Evolutionary conservation across 2,888 invertebrate genomes (phyloP).

Genomic region (Drosophila tanythrix): DNA sequence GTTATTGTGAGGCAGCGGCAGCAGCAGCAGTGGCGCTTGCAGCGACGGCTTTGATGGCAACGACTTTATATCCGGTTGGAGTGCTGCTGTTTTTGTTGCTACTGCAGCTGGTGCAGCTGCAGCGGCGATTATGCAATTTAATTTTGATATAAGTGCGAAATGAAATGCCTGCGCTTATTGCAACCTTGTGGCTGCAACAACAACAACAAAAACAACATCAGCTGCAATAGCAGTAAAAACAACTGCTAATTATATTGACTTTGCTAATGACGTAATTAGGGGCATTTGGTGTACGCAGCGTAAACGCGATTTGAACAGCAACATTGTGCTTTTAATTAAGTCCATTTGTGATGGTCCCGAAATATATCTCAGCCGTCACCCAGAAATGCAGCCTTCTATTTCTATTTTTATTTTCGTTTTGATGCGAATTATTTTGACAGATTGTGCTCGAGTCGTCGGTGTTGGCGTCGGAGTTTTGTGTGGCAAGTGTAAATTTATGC

Average conservation of each 20-base stretch:
- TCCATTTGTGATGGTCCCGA: slow-evolving; percentile 62
- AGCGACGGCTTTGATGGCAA: slow-evolving; percentile 59
- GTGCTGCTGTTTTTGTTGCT: slow-evolving; percentile 16
- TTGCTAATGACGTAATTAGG: slow-evolving; percentile 83
- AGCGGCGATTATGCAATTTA: slow-evolving; percentile 69
- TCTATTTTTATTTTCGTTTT: slow-evolving; percentile 4
- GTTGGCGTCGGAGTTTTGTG: slow-evolving; percentile 20
- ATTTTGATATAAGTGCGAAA: slow-evolving; percentile 76
- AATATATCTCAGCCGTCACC: slow-evolving; percentile 42
- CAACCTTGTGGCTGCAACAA: slow-evolving; percentile 39
- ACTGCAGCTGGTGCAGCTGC: slow-evolving; percentile 44
- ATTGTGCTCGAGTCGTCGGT: slow-evolving; percentile 30
- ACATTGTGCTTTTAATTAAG: slow-evolving; percentile 72
- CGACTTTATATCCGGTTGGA: slow-evolving; percentile 64
- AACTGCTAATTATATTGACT: slow-evolving; percentile 81
- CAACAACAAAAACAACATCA: slow-evolving; percentile 10
- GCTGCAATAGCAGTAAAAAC: slow-evolving; percentile 16
- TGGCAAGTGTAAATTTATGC: slow-evolving; percentile 80
- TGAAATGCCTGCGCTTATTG: slow-evolving; percentile 58
- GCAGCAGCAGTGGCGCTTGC: slow-evolving; percentile 34
- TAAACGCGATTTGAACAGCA: slow-evolving; percentile 48
- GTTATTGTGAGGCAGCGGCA: slow-evolving; percentile 68
- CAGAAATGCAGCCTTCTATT: slow-evolving; percentile 16
- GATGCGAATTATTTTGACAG: slow-evolving; percentile 54
- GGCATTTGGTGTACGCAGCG: slow-evolving; percentile 61